Conservation (phyloP, 1,140 invertebrate species). For the Papilio polyxenes region DNA sequence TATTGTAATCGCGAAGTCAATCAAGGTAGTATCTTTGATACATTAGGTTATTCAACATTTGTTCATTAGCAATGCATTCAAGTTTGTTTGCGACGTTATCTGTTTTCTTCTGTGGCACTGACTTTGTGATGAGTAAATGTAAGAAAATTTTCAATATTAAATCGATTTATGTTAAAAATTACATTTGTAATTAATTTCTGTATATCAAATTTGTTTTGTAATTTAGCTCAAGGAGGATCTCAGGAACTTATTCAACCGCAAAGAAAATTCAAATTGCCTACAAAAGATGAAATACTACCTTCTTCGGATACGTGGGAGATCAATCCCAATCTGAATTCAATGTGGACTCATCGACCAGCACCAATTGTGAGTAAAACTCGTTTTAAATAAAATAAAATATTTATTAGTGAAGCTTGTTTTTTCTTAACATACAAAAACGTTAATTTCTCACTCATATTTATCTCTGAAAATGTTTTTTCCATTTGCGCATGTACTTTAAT, state of each 20-base stretch:
- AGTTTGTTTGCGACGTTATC: conserved; percentile 30
- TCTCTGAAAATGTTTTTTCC: too few relatives aligned
- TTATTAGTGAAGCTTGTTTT: neutral
- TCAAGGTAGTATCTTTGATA: neutral
- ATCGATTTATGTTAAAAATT: conserved; percentile 22
- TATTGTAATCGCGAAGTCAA: conserved; percentile 23
- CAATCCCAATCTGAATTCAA: conserved; percentile 50
- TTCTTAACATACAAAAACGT: neutral
- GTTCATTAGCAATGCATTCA: conserved; percentile 27
- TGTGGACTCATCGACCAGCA: conserved; percentile 53
- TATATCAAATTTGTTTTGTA: conserved; percentile 10
- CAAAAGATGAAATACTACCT: conserved; percentile 42
- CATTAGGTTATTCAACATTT: neutral
- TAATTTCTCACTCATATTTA: too few relatives aligned
- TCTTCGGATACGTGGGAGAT: conserved; percentile 44
- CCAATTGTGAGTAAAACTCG: conserved; percentile 48
- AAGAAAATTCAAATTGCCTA: conserved; percentile 37
- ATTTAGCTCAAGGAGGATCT: conserved; percentile 48
- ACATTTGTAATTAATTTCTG: conserved; percentile 10
- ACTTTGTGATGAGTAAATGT: conserved; percentile 29
- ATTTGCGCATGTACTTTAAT: too few relatives aligned
- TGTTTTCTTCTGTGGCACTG: conserved; percentile 10
- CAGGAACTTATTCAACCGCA: conserved; percentile 27
- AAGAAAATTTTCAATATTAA: conserved; percentile 19
- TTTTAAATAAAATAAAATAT: neutral